phyloP scores from a whole-genome alignment of 2,797 vertebrate genomes.

The Bucorvus abyssinicus region DNA sequence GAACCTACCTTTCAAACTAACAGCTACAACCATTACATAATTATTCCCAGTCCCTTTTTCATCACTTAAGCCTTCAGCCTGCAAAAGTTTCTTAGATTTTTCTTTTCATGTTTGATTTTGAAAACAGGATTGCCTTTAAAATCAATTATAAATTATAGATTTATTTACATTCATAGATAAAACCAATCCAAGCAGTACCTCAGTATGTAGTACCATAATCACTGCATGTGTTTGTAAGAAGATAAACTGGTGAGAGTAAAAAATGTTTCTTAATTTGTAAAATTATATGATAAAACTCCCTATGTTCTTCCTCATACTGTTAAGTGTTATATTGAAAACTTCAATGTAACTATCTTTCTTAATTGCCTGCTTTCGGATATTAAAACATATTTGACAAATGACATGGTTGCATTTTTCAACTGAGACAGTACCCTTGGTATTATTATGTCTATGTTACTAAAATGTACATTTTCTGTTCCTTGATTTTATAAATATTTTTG shows the following conservation, averaged over 20 bases:
- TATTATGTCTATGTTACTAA: not conserved
- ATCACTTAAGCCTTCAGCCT: not conserved
- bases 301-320: not conserved
- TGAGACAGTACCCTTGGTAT: fast-evolving
- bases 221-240: not conserved
- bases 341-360: not conserved
- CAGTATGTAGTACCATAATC: not conserved
- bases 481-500: not conserved
- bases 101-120: not conserved
- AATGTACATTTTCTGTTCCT: not conserved
- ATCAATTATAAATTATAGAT: not conserved
- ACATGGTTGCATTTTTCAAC: not conserved
- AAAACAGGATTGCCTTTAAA: not conserved
- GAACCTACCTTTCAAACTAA: not conserved
- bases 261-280: not conserved
- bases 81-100: not conserved
- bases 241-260: not conserved
- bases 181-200: not conserved
- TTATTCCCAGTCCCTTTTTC: not conserved
- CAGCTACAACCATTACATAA: not conserved
- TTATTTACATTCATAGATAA: not conserved
- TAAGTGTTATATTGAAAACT: not conserved
- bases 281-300: not conserved
- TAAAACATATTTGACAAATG: not conserved
- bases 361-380: not conserved